These are phyloP conservation scores for Eupithecia insigniata DNA, from an alignment of 2,888 invertebrate genomes.

Conservation along the genomic window DNA sequence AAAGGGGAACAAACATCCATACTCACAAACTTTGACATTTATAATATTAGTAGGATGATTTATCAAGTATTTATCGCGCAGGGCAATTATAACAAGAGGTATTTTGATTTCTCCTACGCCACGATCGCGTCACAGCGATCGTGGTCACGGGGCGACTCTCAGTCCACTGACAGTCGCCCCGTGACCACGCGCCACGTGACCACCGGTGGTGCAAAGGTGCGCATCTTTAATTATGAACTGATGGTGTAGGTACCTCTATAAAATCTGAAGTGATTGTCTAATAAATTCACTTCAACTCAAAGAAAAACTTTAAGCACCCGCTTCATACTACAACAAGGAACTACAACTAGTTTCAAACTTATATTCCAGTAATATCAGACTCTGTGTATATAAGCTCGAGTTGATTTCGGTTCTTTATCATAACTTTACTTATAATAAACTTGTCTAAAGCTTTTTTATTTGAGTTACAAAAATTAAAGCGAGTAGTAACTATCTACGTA, in stretches of 20 bases:
- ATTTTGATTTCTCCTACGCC: too few relatives aligned
- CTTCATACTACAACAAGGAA: background rate
- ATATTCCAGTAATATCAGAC: background rate
- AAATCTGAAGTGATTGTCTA: background rate
- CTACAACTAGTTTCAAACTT: background rate
- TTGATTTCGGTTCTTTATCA: constrained; percentile 15
- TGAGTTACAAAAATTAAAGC: constrained; percentile 23
- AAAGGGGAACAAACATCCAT: too few relatives aligned
- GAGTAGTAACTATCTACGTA: background rate
- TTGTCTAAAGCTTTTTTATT: constrained; percentile 22
- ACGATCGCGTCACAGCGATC: too few relatives aligned
- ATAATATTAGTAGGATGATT: too few relatives aligned
- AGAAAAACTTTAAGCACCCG: background rate
- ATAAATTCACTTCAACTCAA: background rate
- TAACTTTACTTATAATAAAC: constrained; percentile 19
- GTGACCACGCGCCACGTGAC: too few relatives aligned
- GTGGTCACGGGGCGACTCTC: too few relatives aligned
- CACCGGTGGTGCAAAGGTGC: too few relatives aligned
- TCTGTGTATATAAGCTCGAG: constrained; percentile 1
- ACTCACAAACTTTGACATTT: too few relatives aligned
- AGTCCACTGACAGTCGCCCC: too few relatives aligned
- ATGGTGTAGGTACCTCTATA: background rate
- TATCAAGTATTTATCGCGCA: too few relatives aligned
- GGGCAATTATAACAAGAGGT: too few relatives aligned
- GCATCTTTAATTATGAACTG: too few relatives aligned